Evolutionary conservation across 1,140 invertebrate genomes (phyloP).

Genomic region (Drosophila nebulosa): DNA sequence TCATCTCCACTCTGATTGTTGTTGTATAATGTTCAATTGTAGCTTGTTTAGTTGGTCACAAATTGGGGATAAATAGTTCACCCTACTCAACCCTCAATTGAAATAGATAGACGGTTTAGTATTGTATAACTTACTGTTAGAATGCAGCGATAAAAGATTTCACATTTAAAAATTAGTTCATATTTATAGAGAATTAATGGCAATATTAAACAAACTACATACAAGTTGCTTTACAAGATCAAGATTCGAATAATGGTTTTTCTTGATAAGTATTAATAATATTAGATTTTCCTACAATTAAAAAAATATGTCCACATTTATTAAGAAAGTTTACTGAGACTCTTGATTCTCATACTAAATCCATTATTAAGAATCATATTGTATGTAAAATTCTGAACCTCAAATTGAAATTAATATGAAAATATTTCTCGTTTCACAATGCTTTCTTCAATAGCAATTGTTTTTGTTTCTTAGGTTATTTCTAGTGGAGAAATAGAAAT

Average conservation of each 20-base stretch:
- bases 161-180: neutral
- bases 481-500: neutral
- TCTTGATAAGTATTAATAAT: too few relatives aligned
- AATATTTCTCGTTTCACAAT: too few relatives aligned
- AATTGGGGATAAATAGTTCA: neutral
- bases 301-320: too few relatives aligned
- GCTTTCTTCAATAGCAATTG: neutral
- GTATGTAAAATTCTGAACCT: too few relatives aligned
- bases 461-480: neutral
- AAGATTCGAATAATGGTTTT: neutral
- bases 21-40: constrained; percentile 49
- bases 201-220: neutral
- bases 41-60: constrained; percentile 18
- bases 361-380: too few relatives aligned
- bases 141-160: neutral
- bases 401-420: too few relatives aligned
- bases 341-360: too few relatives aligned
- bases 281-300: too few relatives aligned
- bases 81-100: neutral
- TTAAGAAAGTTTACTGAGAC: too few relatives aligned
- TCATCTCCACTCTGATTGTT: constrained; percentile 12
- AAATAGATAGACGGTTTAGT: neutral
- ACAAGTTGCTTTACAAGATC: neutral
- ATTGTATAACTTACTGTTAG: neutral
- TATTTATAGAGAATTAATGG: neutral